These are phyloP conservation scores for Cheilosia vernalis DNA, from an alignment of 2,888 invertebrate genomes.

Conservation along the genomic window DNA sequence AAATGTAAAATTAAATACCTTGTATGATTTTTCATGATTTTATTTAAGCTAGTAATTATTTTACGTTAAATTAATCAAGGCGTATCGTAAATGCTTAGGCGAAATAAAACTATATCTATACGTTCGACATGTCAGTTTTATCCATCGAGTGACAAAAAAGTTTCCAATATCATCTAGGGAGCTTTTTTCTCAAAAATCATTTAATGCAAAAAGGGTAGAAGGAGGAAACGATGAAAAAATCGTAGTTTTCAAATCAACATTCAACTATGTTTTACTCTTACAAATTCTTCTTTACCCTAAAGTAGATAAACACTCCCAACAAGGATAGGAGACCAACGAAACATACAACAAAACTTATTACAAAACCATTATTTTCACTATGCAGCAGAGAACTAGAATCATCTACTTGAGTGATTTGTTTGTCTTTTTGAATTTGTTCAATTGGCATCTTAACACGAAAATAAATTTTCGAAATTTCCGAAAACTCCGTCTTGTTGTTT, in stretches of 20 bases:
- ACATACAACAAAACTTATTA: conserved; percentile 8
- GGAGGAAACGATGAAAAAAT: background rate
- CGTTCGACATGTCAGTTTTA: too few relatives aligned
- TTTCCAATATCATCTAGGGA: too few relatives aligned
- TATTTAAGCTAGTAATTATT: too few relatives aligned
- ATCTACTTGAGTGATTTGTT: background rate
- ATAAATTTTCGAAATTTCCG: conserved; percentile 80
- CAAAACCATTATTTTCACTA: background rate
- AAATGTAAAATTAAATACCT: too few relatives aligned
- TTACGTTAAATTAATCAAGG: too few relatives aligned
- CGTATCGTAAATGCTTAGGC: too few relatives aligned
- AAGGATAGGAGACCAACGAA: conserved; percentile 39
- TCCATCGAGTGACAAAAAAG: too few relatives aligned
- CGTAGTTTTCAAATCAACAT: background rate
- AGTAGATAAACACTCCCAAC: conserved; percentile 39
- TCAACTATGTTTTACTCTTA: background rate
- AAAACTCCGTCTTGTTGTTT: conserved; percentile 78
- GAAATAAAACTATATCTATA: too few relatives aligned
- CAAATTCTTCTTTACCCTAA: background rate
- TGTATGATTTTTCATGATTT: too few relatives aligned
- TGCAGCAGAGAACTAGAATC: background rate
- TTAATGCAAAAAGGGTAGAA: background rate
- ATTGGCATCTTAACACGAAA: conserved; percentile 80
- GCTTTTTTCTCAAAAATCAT: too few relatives aligned
- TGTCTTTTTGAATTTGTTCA: conserved; percentile 10